phyloP scores from a whole-genome alignment of 2,797 vertebrate species.

The Sebastes kiyomatsui region DNA sequence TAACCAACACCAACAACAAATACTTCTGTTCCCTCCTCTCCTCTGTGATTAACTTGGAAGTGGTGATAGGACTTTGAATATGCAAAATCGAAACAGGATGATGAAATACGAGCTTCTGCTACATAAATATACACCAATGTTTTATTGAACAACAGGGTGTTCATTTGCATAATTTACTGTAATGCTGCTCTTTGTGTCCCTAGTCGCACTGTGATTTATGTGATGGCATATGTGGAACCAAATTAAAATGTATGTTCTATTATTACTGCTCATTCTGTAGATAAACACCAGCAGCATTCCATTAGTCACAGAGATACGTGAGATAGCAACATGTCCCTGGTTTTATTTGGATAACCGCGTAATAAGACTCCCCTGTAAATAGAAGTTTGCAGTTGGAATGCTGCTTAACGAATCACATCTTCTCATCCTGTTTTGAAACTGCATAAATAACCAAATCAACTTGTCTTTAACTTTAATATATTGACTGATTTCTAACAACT shows the following conservation, averaged over 20 bases:
- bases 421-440: conserved; percentile 70
- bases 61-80: conserved; percentile 33
- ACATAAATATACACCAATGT: background rate
- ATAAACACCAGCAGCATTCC: background rate
- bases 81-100: conserved; percentile 71
- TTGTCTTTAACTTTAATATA: conserved; percentile 26
- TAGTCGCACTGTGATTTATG: background rate
- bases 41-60: conserved; percentile 36
- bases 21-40: conserved; percentile 30
- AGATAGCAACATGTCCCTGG: background rate
- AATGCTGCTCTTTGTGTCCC: background rate
- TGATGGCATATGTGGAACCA: background rate
- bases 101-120: background rate
- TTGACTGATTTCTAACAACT: conserved; percentile 47
- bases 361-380: background rate
- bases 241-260: background rate
- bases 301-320: background rate
- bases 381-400: background rate
- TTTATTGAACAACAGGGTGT: background rate
- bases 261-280: background rate
- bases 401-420: background rate
- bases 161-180: background rate
- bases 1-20: conserved; percentile 33
- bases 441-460: conserved; percentile 38
- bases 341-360: background rate